A percentile compares a stretch with the other conserved stretches of the same genome.
phyloP scores from a whole-genome alignment of 2,888 invertebrate species.

The Nymphalis polychloros region DNA sequence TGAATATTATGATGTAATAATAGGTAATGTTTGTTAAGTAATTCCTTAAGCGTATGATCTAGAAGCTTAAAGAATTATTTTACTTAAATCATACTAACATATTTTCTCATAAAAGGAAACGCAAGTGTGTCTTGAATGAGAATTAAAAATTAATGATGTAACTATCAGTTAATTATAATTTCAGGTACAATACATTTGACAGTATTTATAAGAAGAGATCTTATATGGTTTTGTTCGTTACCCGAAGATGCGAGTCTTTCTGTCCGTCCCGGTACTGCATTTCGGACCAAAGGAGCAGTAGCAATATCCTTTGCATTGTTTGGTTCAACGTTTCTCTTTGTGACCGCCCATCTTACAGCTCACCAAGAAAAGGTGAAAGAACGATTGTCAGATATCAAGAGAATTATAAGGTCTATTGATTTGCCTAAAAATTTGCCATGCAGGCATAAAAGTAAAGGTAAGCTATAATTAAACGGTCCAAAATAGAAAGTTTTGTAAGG shows the following conservation, averaged over 20 bases:
- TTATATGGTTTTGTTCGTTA: constrained; percentile 97
- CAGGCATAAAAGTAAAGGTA: constrained; percentile 88
- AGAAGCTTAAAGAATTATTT: not conserved
- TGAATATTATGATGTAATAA: constrained; percentile 23
- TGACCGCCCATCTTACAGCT: constrained; percentile 97
- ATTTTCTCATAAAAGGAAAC: not conserved
- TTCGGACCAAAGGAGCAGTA: constrained; percentile 97
- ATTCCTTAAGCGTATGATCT: constrained; percentile 19
- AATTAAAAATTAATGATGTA: not conserved
- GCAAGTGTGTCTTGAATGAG: not conserved
- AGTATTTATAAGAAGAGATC: constrained; percentile 93
- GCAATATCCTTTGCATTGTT: constrained; percentile 96
- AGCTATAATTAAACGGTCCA: constrained; percentile 18
- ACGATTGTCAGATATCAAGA: constrained; percentile 91
- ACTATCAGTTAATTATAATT: constrained; percentile 39
- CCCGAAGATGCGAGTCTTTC: constrained; percentile 94
- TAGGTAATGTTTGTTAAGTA: constrained; percentile 14
- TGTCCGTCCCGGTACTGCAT: constrained; percentile 93
- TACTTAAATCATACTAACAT: not conserved
- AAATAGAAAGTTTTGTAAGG: not conserved
- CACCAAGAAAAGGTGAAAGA: constrained; percentile 94
- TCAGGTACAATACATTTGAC: constrained; percentile 92
- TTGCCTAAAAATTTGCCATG: constrained; percentile 90
- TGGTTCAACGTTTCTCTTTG: constrained; percentile 96
- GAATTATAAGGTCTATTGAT: constrained; percentile 90